Evolutionary conservation across 2,113 vertebrate genomes (phyloP).

Genomic region (Psophia crepitans): DNA sequence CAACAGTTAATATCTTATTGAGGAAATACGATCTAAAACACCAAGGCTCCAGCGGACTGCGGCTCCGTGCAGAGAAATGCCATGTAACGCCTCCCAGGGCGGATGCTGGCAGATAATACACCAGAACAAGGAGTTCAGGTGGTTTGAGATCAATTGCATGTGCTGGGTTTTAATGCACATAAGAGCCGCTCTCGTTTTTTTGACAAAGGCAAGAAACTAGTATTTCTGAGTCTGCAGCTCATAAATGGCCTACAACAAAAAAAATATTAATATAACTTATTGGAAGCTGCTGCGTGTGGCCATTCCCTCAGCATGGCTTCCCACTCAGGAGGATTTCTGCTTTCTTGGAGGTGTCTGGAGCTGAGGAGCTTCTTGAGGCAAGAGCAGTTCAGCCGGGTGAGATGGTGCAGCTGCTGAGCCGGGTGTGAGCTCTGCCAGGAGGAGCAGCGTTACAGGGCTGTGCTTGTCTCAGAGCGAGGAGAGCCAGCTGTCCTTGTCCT

Average conservation of each 20-base stretch:
- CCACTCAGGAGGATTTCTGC: neutral
- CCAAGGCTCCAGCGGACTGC: fast-evolving
- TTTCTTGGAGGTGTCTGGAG: neutral
- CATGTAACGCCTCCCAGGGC: neutral
- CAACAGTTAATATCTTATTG: neutral
- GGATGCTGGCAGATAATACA: neutral
- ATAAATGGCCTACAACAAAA: neutral
- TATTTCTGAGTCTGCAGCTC: neutral
- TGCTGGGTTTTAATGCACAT: neutral
- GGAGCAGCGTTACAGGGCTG: neutral
- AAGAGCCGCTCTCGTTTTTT: neutral
- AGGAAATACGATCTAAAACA: neutral
- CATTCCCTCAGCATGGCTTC: neutral
- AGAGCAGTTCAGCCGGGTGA: neutral
- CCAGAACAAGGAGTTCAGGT: neutral
- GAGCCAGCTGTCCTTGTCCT: neutral
- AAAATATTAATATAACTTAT: neutral
- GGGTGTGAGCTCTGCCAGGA: neutral
- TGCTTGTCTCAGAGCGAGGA: neutral
- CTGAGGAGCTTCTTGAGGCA: neutral
- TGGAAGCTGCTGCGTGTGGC: neutral
- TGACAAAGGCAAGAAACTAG: neutral
- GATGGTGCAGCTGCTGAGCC: neutral
- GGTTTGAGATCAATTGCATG: neutral
- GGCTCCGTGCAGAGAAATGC: neutral